These are phyloP conservation scores for Cinclus mexicanus DNA, from an alignment of 2,113 vertebrate genomes.

Conservation along the genomic window DNA sequence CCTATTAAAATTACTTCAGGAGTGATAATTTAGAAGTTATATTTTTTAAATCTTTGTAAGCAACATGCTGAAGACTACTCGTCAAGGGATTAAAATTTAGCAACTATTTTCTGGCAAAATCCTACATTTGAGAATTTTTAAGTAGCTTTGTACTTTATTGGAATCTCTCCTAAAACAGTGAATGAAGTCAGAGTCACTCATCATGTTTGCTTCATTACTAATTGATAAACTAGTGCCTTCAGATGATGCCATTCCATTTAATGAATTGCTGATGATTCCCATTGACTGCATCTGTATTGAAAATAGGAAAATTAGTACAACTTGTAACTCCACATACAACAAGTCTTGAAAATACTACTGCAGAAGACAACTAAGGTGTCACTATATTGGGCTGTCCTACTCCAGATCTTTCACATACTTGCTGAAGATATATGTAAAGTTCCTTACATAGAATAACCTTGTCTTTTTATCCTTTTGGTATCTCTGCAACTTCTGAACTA, in stretches of 20 bases:
- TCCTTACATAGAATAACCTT: not conserved
- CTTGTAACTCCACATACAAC: not conserved
- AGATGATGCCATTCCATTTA: constrained; percentile 62
- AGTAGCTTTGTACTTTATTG: constrained; percentile 85
- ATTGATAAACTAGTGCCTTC: constrained; percentile 56
- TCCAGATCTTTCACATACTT: not conserved
- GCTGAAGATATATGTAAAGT: not conserved
- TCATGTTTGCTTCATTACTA: constrained; percentile 67
- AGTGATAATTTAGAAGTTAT: not conserved
- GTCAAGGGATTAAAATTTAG: not conserved
- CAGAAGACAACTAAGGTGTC: not conserved
- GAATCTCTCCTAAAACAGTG: constrained; percentile 85
- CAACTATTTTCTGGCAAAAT: constrained; percentile 74
- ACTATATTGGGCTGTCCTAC: not conserved
- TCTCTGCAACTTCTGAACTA: not conserved
- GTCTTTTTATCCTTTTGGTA: not conserved
- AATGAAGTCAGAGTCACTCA: constrained; percentile 81
- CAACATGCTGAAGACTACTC: not conserved
- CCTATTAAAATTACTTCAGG: not conserved
- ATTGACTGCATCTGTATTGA: constrained; percentile 79
- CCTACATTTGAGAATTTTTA: constrained; percentile 85
- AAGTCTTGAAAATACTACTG: not conserved
- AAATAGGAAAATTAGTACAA: not conserved
- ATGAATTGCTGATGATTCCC: constrained; percentile 79
- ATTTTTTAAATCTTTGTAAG: not conserved